Evolutionary conservation across 2,797 vertebrate species (phyloP).

Genomic region (Zonotrichia albicollis): DNA sequence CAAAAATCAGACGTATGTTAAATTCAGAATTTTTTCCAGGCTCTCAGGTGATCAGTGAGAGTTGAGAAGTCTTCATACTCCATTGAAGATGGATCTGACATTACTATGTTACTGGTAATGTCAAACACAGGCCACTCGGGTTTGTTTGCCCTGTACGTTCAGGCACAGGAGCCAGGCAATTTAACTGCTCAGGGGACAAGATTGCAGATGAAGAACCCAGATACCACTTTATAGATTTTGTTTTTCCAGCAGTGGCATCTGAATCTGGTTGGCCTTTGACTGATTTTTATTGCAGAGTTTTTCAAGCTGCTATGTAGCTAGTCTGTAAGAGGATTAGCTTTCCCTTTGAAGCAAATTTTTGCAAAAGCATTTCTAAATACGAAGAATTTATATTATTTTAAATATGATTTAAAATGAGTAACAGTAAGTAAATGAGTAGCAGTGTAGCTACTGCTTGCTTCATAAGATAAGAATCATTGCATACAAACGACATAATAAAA

Average conservation of each 20-base stretch:
- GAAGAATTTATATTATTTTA: background rate
- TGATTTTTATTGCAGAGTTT: background rate
- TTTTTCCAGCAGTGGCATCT: background rate
- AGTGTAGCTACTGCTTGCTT: background rate
- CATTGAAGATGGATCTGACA: background rate
- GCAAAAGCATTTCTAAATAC: background rate
- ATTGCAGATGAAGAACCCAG: conserved; percentile 39
- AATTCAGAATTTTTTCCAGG: background rate
- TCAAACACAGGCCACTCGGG: background rate
- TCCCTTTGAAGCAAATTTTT: background rate
- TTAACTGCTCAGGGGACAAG: background rate
- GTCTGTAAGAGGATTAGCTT: background rate
- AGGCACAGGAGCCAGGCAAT: background rate
- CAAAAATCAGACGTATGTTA: background rate
- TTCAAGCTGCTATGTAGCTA: background rate
- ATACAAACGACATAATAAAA: background rate
- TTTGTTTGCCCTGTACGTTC: conserved; percentile 19
- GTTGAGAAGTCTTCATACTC: background rate
- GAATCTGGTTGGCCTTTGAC: background rate
- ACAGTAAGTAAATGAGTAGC: too few species aligned
- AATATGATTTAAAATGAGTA: too few species aligned
- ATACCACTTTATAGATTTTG: background rate
- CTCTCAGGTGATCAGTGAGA: background rate
- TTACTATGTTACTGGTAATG: background rate
- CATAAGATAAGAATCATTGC: background rate